Evolutionary conservation across 2,113 vertebrate genomes (phyloP).

Genomic region (Bungarus multicinctus): DNA sequence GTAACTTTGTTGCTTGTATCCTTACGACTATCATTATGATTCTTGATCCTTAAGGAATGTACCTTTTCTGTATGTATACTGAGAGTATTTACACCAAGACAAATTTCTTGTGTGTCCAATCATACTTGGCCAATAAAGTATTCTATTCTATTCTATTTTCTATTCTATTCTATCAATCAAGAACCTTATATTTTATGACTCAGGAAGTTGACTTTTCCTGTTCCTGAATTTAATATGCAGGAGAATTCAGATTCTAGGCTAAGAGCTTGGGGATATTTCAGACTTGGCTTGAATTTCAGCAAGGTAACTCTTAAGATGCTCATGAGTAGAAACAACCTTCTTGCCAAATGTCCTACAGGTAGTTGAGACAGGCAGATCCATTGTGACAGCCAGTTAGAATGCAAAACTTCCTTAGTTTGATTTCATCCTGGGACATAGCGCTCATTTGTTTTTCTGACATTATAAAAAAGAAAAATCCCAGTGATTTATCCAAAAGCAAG

Average conservation of each 20-base stretch:
- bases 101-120: no score
- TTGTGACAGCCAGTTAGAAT: slow-evolving; percentile 5
- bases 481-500: neutral
- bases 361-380: neutral
- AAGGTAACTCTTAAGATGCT: neutral
- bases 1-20: no score
- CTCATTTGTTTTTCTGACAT: slow-evolving; percentile 1
- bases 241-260: neutral
- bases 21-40: no score
- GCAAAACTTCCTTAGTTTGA: neutral
- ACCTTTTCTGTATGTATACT: no score
- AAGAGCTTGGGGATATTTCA: neutral
- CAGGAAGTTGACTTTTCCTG: neutral
- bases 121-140: no score
- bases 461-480: neutral
- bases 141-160: no score
- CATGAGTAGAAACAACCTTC: neutral
- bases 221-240: neutral
- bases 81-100: no score
- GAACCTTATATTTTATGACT: neutral
- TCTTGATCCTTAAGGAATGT: no score
- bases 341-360: neutral
- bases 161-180: no score
- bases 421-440: neutral
- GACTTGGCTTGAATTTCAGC: neutral